phyloP scores from a whole-genome alignment of 2,113 vertebrate species.

The Aptenodytes patagonicus region DNA sequence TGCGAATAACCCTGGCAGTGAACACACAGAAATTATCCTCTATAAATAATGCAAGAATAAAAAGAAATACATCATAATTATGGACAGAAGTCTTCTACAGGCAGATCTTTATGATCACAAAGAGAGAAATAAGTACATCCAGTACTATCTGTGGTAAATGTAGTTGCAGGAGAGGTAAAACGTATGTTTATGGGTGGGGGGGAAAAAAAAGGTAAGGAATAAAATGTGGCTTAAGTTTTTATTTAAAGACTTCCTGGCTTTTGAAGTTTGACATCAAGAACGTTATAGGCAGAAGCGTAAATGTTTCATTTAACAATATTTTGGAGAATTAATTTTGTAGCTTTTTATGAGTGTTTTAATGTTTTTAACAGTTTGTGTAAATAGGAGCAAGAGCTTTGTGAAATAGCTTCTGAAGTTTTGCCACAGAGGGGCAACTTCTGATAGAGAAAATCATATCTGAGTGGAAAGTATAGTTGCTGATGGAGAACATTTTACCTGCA shows the following conservation, averaged over 20 bases:
- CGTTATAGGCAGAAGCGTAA: background rate
- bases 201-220: background rate
- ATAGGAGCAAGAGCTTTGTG: background rate
- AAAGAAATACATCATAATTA: background rate
- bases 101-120: background rate
- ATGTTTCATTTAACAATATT: background rate
- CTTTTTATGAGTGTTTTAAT: background rate
- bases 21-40: background rate
- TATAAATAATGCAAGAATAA: background rate
- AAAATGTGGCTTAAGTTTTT: background rate
- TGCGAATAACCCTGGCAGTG: background rate
- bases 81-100: background rate
- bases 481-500: slow-evolving; percentile 23
- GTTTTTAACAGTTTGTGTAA: background rate
- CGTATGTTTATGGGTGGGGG: background rate
- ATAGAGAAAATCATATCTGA: background rate
- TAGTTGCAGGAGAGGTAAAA: background rate
- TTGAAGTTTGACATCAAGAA: background rate
- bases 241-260: background rate
- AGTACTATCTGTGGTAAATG: background rate
- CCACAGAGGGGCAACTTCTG: slow-evolving; percentile 7
- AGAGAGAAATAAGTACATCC: background rate
- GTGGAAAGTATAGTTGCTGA: slow-evolving; percentile 18
- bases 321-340: background rate
- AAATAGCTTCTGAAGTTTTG: slow-evolving; percentile 27